phyloP scores from a whole-genome alignment of 2,113 vertebrate genomes.

The Corythornis madagascariensis region DNA sequence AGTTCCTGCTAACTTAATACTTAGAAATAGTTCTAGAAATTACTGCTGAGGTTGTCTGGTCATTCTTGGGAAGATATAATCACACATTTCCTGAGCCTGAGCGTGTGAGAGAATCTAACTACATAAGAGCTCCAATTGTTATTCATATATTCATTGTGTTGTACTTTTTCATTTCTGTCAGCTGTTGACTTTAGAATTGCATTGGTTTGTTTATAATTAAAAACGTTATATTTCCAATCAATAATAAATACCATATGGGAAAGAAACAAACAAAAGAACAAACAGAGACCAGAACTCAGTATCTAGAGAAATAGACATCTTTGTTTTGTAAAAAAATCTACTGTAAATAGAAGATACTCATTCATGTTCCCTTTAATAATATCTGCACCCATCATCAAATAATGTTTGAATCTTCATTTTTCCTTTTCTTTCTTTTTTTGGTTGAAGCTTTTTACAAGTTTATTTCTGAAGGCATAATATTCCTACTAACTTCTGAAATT shows the following conservation, averaged over 20 bases:
- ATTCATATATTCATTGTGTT: conserved; percentile 63
- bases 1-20: not conserved
- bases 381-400: not conserved
- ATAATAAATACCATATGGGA: conserved; percentile 51
- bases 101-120: not conserved
- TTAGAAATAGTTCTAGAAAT: not conserved
- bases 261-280: conserved; percentile 29
- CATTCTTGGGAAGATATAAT: not conserved
- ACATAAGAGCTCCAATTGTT: not conserved
- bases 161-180: conserved; percentile 40
- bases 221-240: conserved; percentile 53
- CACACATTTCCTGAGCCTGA: not conserved
- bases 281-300: not conserved
- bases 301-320: not conserved
- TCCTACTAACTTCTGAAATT: not conserved
- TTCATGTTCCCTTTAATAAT: not conserved
- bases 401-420: not conserved
- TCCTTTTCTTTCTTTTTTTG: not conserved
- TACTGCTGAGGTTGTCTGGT: not conserved
- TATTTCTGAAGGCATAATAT: not conserved
- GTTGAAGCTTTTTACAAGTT: not conserved
- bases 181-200: conserved; percentile 58
- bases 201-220: conserved; percentile 58
- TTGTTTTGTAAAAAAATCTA: not conserved
- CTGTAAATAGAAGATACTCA: not conserved